Evolutionary conservation across 2,113 vertebrate genomes (phyloP).

Genomic region (Diphyllodes magnificus): DNA sequence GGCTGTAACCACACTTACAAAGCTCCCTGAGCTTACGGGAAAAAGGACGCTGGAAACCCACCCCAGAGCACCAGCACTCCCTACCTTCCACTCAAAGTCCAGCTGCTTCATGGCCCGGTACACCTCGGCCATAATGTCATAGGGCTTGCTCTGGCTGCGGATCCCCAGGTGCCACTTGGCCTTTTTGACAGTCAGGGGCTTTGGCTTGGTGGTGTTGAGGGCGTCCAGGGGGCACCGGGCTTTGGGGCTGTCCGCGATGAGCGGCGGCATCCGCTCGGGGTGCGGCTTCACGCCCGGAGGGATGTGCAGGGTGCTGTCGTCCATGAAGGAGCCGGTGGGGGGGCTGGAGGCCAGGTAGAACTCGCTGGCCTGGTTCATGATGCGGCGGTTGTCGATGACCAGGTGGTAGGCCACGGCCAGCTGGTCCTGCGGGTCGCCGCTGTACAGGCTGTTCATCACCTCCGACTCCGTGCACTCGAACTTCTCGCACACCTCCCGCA

Average conservation of each 20-base stretch:
- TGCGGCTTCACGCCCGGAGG: slow-evolving; percentile 92
- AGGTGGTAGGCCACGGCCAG: slow-evolving; percentile 95
- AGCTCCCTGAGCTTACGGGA: not conserved
- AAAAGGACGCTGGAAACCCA: not conserved
- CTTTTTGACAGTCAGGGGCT: slow-evolving; percentile 93
- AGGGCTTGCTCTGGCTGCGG: slow-evolving; percentile 94
- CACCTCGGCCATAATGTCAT: slow-evolving; percentile 97
- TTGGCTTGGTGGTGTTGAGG: slow-evolving; percentile 95
- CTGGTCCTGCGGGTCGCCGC: slow-evolving; percentile 96
- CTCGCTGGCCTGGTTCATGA: slow-evolving; percentile 99
- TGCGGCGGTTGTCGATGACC: slow-evolving; percentile 95
- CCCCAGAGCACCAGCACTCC: not conserved
- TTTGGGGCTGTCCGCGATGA: slow-evolving; percentile 93
- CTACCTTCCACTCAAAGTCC: slow-evolving; percentile 96
- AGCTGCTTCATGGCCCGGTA: slow-evolving; percentile 96
- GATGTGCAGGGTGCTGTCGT: slow-evolving; percentile 85
- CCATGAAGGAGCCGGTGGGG: slow-evolving; percentile 92
- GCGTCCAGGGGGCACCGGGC: slow-evolving; percentile 90
- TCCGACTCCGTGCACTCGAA: slow-evolving; percentile 93
- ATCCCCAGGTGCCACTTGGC: slow-evolving; percentile 99
- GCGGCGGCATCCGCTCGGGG: slow-evolving; percentile 92
- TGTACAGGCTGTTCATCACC: slow-evolving; percentile 91
- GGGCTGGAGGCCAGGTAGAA: slow-evolving; percentile 98
- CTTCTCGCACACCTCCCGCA: slow-evolving; percentile 95
- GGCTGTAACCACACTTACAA: not conserved